Percentiles rank a stretch among this genome's conserved stretches.
Conservation (phyloP, 2,888 invertebrate species). For the Latrodectus elegans region DNA sequence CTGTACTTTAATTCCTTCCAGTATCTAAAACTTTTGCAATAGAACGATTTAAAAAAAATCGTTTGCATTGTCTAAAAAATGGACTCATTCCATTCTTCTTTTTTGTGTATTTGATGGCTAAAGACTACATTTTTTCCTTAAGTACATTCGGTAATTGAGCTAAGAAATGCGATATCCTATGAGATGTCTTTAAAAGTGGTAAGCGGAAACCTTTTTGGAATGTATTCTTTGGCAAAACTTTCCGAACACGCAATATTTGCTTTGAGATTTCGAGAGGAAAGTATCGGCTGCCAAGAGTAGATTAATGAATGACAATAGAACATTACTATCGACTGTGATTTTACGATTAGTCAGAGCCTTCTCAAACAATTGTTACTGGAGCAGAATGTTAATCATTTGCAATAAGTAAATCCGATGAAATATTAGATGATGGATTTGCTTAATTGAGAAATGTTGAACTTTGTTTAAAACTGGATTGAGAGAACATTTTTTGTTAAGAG, state of each 20-base stretch:
- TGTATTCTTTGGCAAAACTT: slow-evolving; percentile 29
- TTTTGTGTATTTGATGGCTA: background rate
- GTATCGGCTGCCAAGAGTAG: slow-evolving; percentile 18
- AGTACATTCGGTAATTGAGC: slow-evolving; percentile 48
- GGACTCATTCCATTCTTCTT: slow-evolving; percentile 2
- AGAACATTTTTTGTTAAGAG: too few species aligned
- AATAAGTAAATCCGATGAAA: too few species aligned
- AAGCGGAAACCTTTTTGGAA: slow-evolving; percentile 17
- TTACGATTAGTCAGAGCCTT: too few species aligned
- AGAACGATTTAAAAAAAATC: slow-evolving; percentile 26
- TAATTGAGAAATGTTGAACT: too few species aligned
- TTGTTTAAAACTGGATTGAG: too few species aligned
- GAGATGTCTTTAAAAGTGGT: slow-evolving; percentile 29
- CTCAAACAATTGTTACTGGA: too few species aligned
- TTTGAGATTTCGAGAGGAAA: slow-evolving; percentile 14
- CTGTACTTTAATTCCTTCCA: slow-evolving; percentile 44
- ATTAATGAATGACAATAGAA: slow-evolving; percentile 38
- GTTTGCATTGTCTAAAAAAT: slow-evolving; percentile 23
- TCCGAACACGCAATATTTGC: slow-evolving; percentile 38
- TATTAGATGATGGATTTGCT: too few species aligned
- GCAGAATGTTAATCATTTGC: too few species aligned
- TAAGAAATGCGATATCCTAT: background rate
- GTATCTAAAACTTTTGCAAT: slow-evolving; percentile 26
- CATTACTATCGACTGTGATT: background rate
- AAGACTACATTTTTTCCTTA: slow-evolving; percentile 32